Base-by-base conservation (phyloP, 2,888 invertebrate species). In the Hyles lineata region DNA sequence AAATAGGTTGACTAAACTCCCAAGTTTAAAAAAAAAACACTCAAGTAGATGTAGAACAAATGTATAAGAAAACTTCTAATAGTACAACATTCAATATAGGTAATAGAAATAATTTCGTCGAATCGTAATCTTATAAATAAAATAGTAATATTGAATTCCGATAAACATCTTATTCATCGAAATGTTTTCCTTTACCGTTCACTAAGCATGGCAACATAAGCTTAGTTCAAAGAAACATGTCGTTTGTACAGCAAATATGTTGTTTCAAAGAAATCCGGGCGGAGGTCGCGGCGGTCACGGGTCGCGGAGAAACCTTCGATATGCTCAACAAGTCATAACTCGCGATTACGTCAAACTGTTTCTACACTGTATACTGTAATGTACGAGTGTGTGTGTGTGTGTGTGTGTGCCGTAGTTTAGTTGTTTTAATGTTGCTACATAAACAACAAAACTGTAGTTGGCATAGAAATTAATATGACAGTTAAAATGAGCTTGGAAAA, bases 301-400 rank as follows among this genome's bases (percentile, higher is more conserved):
- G 67, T 67, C 67, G 50, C 43, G 15, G 67, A 23, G 50, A 50
- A 67, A 67, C 50, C 67, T 67, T 67, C 67, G 67, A 50, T 43
- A 67, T 67, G 50, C 50, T 67, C 63, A 50, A 67, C 67, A 67
- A 67, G 67, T 50, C 43, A 67, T 67, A 50, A 67, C 67, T 67
- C 50, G 67, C 50, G 67, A 67, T 67, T 50, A 67, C 67, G 50
- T 50, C 67, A 67, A 67, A 67, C 50, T 67, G 67, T 50, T 67
- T 50, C 67, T 50, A 50, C 23, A 43, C 17, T 6, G 21, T 23
- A 21, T 32, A n/a, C 11, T 43, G 11, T 15, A 11, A 15, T 50
- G 50, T 62, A 8, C 32, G 29, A 1, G 25, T 62, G 29, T 19
- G 61, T 5, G 19, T 50, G 23, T n/a, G 25, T 62, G 29, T 19